Evolutionary conservation across 2,888 invertebrate species (phyloP).

Genomic region (Volucella bombylans): DNA sequence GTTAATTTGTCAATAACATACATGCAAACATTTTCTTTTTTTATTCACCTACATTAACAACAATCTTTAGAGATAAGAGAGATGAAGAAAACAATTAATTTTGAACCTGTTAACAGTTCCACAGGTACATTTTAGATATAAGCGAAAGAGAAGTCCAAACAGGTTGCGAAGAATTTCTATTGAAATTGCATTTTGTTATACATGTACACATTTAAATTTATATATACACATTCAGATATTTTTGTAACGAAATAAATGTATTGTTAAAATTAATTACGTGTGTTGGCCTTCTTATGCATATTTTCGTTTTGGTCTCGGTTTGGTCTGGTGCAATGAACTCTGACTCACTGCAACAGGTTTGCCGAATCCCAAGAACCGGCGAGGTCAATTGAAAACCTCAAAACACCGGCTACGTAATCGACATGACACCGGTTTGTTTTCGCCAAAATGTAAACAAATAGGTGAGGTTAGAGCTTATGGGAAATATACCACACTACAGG

Average conservation of each 20-base stretch:
- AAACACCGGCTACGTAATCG: too few species aligned
- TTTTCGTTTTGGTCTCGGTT: not conserved
- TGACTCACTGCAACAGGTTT: too few species aligned
- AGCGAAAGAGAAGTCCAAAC: slow-evolving; percentile 9
- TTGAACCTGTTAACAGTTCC: slow-evolving; percentile 26
- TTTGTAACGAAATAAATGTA: slow-evolving; percentile 25
- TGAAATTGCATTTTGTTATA: slow-evolving; percentile 54
- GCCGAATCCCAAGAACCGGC: too few species aligned
- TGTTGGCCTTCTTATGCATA: not conserved
- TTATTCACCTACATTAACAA: not conserved
- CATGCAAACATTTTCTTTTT: not conserved
- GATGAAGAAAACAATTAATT: not conserved
- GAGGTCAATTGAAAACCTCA: too few species aligned
- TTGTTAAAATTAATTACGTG: slow-evolving; percentile 1
- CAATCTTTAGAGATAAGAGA: slow-evolving; percentile 24
- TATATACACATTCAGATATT: slow-evolving; percentile 5
- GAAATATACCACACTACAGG: too few species aligned
- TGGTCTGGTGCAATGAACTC: too few species aligned
- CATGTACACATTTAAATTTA: slow-evolving; percentile 18
- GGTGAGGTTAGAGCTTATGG: too few species aligned
- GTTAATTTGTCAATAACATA: not conserved
- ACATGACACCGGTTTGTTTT: too few species aligned
- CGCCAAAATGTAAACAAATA: too few species aligned
- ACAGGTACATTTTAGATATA: slow-evolving; percentile 21
- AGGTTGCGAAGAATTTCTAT: slow-evolving; percentile 43